Percentiles rank a stretch among this genome's conserved stretches.
Evolutionary conservation across 2,797 vertebrate species (phyloP).

Genomic region (Periophthalmus magnuspinnatus): DNA sequence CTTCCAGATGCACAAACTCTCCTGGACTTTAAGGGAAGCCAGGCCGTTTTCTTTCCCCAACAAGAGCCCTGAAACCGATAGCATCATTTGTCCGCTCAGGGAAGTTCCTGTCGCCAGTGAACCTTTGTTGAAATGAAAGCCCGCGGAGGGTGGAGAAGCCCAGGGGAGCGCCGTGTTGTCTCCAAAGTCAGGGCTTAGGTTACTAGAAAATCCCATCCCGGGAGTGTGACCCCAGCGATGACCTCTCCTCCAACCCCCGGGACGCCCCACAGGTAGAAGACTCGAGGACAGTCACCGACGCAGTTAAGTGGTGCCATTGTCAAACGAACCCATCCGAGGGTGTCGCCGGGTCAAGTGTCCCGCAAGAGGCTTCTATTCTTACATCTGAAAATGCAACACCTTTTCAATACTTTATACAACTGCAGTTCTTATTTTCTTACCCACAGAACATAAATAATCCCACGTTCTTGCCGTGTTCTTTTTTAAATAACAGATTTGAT

Average conservation of each 20-base stretch:
- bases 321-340: conserved; percentile 59
- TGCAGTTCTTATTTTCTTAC: conserved; percentile 4
- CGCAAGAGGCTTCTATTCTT: conserved; percentile 72
- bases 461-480: background rate
- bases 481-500: conserved; percentile 24
- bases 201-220: conserved; percentile 63
- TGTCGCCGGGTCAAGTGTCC: conserved; percentile 81
- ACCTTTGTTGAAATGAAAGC: conserved; percentile 79
- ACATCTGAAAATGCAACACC: conserved; percentile 57
- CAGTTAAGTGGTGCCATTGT: conserved; percentile 72
- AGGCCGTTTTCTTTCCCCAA: conserved; percentile 35
- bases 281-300: conserved; percentile 58
- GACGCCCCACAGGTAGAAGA: conserved; percentile 74
- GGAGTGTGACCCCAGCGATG: conserved; percentile 42
- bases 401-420: conserved; percentile 27
- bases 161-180: conserved; percentile 53
- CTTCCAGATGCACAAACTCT: conserved; percentile 60
- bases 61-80: conserved; percentile 81
- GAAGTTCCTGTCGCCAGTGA: conserved; percentile 75
- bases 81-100: conserved; percentile 87
- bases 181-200: conserved; percentile 61
- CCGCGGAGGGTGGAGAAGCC: conserved; percentile 63
- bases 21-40: conserved; percentile 31
- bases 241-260: conserved; percentile 46
- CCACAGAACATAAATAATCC: conserved; percentile 1